Evolutionary conservation across 2,797 vertebrate genomes (phyloP), one percentile per base, ranked within the genome.

Genomic region (Agapornis canus): DNA sequence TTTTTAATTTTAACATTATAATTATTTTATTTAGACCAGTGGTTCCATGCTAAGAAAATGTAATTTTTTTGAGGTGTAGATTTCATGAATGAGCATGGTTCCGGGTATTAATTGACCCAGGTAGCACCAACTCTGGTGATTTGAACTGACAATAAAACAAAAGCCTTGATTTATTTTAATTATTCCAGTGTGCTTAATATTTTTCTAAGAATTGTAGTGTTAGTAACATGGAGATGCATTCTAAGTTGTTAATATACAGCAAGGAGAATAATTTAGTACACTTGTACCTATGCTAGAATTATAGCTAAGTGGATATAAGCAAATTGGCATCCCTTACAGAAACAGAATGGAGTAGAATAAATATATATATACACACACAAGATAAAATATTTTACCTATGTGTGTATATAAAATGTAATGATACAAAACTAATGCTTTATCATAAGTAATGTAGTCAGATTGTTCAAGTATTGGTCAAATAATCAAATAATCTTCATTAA

Each of bases 401-500:
- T 65, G 20, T 57, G 7, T 45, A 10, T 43, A 21, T 22, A 29
- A 32, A 49, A 3, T 5, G 22, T 59, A 48, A 59, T 48, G 22
- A 52, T 32, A 47, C 49, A 18, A 21, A 61, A 31, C 18, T 18
- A n/a, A 35, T 77, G 64, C 11, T 35, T 51, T 42, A 35, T 45
- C 0, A 0, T 35, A 66, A 49, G 22, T 65, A 26, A 40, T 0
- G 0, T 17, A 47, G 47, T 57, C 19, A 27, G 25, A 31, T 49
- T 39, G 27, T 48, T 83, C n/a, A 40, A 37, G 16, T 45, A 8
- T 4, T 23, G 31, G 13, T 66, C 25, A 49, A 15, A 35, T 47
- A 47, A 23, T 47, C 45, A 13, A 51, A 29, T 21, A 42, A 6
- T 13, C 7, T 25, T 31, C 19, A 31, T 32, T 3, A 18, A 37